Conservation (phyloP, 2,888 invertebrate genomes). For the Agrotis puta region DNA sequence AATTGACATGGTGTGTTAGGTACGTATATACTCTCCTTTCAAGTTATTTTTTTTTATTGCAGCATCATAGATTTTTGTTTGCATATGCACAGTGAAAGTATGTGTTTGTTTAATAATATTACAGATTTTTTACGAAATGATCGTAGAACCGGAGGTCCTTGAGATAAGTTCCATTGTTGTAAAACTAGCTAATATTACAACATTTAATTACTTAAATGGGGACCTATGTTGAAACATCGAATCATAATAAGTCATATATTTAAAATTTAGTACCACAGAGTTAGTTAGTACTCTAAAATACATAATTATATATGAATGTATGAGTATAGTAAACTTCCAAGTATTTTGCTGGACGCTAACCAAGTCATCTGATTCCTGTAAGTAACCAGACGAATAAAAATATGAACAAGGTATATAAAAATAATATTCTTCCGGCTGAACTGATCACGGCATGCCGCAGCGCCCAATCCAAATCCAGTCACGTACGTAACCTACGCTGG, state of each 20-base stretch:
- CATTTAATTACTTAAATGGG: conserved; percentile 1
- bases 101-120: conserved; percentile 43
- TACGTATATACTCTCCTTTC: too few relatives aligned
- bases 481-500: not conserved
- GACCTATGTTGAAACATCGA: not conserved
- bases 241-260: not conserved
- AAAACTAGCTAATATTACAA: not conserved
- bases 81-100: conserved; percentile 18
- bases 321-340: not conserved
- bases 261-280: too few relatives aligned
- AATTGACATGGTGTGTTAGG: not conserved
- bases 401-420: not conserved
- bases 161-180: conserved; percentile 8
- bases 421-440: not conserved
- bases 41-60: not conserved
- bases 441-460: not conserved
- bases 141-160: conserved; percentile 21
- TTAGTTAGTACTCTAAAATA: too few relatives aligned
- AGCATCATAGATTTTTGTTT: conserved; percentile 9
- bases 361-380: not conserved
- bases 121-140: conserved; percentile 28
- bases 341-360: not conserved
- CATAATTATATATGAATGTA: too few relatives aligned
- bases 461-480: not conserved
- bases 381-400: not conserved